Conservation (phyloP, 2,888 invertebrate species). For the Seira ritae region DNA sequence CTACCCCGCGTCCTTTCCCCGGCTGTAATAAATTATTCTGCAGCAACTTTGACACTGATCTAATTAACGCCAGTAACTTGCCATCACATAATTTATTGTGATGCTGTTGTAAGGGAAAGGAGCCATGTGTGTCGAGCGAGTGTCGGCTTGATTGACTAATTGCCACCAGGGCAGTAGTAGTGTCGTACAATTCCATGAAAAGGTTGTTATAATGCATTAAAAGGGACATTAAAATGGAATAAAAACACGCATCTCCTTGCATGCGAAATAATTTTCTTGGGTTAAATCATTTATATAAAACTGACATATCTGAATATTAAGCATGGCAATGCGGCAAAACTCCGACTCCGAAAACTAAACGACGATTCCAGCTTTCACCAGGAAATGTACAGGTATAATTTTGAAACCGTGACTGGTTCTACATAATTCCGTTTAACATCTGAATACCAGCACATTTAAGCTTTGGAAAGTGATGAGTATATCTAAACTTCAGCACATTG, state of each 20-base stretch:
- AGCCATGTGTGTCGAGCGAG: background rate
- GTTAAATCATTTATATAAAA: background rate
- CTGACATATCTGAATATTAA: background rate
- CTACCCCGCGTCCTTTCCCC: background rate
- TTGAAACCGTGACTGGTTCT: too few relatives aligned
- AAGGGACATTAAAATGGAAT: background rate
- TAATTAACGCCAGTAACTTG: background rate
- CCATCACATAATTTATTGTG: background rate
- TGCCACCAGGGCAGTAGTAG: background rate
- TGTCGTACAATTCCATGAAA: too few relatives aligned
- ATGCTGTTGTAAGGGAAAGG: background rate
- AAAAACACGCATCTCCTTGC: background rate
- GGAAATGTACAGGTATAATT: too few relatives aligned
- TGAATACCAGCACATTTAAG: too few relatives aligned
- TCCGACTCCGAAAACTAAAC: too few relatives aligned
- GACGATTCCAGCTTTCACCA: too few relatives aligned
- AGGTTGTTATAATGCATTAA: too few relatives aligned
- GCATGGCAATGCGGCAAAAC: background rate
- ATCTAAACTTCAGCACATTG: too few relatives aligned
- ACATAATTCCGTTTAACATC: too few relatives aligned
- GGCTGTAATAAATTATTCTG: background rate
- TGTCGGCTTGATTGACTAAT: background rate
- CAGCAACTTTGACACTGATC: background rate
- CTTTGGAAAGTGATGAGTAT: too few relatives aligned
- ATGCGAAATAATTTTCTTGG: background rate